Evolutionary conservation across 2,888 invertebrate genomes (phyloP).

Genomic region (Diplolepis rosae): DNA sequence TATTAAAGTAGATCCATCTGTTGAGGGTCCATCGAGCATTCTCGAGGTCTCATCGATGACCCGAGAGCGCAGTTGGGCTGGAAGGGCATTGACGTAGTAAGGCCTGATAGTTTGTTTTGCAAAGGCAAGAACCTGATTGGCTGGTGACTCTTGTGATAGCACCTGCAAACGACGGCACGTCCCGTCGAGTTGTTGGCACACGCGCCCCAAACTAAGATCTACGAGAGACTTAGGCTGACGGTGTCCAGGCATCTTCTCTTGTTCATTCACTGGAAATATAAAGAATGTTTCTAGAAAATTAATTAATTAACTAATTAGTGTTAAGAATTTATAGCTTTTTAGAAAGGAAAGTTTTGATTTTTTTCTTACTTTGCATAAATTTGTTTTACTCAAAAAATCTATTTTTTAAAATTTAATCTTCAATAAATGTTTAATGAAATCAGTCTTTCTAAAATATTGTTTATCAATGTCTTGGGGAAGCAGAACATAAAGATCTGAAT

Average conservation of each 20-base stretch:
- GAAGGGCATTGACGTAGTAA: constrained; percentile 69
- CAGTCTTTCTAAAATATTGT: too few relatives aligned
- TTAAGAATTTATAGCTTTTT: too few relatives aligned
- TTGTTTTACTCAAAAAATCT: too few relatives aligned
- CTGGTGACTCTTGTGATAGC: constrained; percentile 70
- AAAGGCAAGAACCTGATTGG: constrained; percentile 66
- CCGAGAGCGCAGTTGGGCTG: constrained; percentile 68
- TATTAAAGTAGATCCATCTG: constrained; percentile 67
- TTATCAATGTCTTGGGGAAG: background rate
- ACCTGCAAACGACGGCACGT: constrained; percentile 71
- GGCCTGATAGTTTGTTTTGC: constrained; percentile 69
- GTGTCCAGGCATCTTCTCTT: constrained; percentile 68
- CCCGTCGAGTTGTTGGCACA: constrained; percentile 70
- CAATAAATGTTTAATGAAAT: too few relatives aligned
- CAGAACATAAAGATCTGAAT: background rate
- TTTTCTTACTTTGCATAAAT: too few relatives aligned
- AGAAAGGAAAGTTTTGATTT: too few relatives aligned
- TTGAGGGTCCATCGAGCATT: constrained; percentile 67
- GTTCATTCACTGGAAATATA: constrained; percentile 59
- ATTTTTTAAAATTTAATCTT: too few relatives aligned
- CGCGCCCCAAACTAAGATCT: constrained; percentile 69
- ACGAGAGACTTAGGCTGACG: constrained; percentile 71
- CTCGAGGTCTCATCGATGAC: constrained; percentile 70
- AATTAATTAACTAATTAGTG: too few relatives aligned
- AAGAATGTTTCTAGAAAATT: too few relatives aligned